These are phyloP conservation scores for Puma concolor DNA, from an alignment of 2,113 vertebrate genomes.

Conservation along the genomic window DNA sequence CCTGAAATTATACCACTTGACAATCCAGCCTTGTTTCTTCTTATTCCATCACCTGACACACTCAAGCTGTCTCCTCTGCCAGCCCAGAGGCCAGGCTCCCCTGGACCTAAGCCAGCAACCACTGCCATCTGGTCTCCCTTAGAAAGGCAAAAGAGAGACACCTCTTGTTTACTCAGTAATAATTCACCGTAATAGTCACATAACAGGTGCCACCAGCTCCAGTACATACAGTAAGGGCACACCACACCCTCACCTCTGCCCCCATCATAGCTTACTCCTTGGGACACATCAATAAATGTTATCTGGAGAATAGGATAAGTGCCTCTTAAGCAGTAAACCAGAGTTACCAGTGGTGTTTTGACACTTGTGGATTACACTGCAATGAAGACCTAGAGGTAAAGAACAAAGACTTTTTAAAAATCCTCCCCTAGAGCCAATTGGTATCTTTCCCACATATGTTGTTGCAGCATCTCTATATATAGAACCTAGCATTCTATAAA, in stretches of 20 bases:
- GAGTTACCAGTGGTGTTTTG: constrained; percentile 5
- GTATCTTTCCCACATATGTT: constrained; percentile 48
- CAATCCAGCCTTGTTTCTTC: neutral
- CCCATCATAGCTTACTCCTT: constrained; percentile 8
- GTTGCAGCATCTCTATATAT: constrained; percentile 22
- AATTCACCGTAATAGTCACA: constrained; percentile 60
- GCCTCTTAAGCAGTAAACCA: neutral
- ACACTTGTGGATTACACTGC: neutral
- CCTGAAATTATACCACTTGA: constrained; percentile 38
- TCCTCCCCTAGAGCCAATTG: neutral
- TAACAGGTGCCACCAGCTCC: constrained; percentile 66
- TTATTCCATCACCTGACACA: constrained; percentile 36
- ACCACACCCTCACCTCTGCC: constrained; percentile 41
- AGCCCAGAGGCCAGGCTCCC: constrained; percentile 25
- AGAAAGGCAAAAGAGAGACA: constrained; percentile 54
- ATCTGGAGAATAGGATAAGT: neutral
- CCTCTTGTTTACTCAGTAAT: constrained; percentile 64
- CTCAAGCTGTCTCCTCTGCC: constrained; percentile 30
- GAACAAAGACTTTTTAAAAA: constrained; percentile 46
- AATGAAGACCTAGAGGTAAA: constrained; percentile 31
- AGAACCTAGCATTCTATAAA: constrained; percentile 51
- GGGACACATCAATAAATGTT: constrained; percentile 38
- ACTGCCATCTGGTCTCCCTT: constrained; percentile 55
- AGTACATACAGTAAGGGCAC: neutral
- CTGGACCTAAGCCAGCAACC: constrained; percentile 42